Evolutionary conservation across 2,888 invertebrate species (phyloP), one percentile per base, ranked within the genome.

Genomic region (Andrena bicolor): DNA sequence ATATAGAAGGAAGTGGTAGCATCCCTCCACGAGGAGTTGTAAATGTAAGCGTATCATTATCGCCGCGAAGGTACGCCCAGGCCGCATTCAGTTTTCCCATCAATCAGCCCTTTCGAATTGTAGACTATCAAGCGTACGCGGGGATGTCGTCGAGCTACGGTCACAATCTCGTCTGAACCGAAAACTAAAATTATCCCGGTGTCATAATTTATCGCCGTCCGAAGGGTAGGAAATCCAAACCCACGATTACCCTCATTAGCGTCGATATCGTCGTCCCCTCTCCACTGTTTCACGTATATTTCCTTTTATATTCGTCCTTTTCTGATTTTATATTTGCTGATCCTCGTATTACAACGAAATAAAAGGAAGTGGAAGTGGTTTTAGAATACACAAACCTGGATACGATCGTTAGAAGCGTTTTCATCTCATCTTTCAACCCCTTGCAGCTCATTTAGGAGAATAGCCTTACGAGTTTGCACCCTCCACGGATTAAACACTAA

Each of bases 1-100:
- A 58, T 68, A 75, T 72, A 66, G 69, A 61, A 83, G 82, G 78
- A 82, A 79, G 68, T 81, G 80, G 85, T 80, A 84, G 80, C 86
- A 88, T 86, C 81, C 81, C 80, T 75, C 49, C 80, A 53, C 56
- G 73, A 53, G 58, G 51, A 80, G 60, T 74, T 78, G 76, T 35
- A 51, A 73, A 82, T 51, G 80, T 79, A 74, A 84, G 74, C 80
- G 81, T 90, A 86, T 90, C 80, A 90, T 91, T 91, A 90, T 85
- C 78, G 86, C 80, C 81, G 85, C 81, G 71, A 88, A 90, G 89
- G 86, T 89, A 90, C 86, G 79, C 69, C 71, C 74, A 65, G 41
- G 53, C 73, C 73, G 68, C 71, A 78, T 86, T 26, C 83, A 70
- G 82, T 85, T 88, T 87, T 86, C 82, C 87, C 86, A 89, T 90